Evolutionary conservation across 30 jellyfish, hydroid and myxozoan species (phyloP), one percentile per base, ranked within the genome.

Genomic region (Pseudorhiza aurosa): DNA sequence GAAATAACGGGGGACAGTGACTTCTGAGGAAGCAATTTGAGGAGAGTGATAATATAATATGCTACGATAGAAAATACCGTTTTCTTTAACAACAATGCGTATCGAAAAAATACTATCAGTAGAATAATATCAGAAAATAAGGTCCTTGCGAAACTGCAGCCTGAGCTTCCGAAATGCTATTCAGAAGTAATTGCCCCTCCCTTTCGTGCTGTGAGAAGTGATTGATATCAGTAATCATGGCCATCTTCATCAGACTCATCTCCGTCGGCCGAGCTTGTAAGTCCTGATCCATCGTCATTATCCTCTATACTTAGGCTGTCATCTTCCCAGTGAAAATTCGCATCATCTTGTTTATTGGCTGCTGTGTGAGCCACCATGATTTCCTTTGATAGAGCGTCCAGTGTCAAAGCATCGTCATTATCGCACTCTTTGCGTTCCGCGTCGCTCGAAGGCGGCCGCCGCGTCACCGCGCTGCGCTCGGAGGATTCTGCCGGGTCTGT

Each of bases 221-320:
- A n/a, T n/a, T n/a, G n/a, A n/a, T n/a, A n/a, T n/a, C n/a, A n/a
- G n/a, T n/a, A n/a, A n/a, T n/a, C n/a, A n/a, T n/a, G n/a, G n/a
- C n/a, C n/a, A n/a, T n/a, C n/a, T n/a, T 72, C 95, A 58, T 82
- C 75, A 24, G 55, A 79, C 11, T 72, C 64, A 11, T 82, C 95
- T n/a, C 77, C 85, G 25, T 82, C 95, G 8, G 75, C 96, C 14
- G 96, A 74, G 44, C 90, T 86, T 15, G 91, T 87, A 15, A 87
- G 72, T 22, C 96, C 96, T 12, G 96, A 87, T 1, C 96, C 96
- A 32, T 58, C 92, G 32, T 87, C 96, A 40, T 87, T 77, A 36
- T 76, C 96, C 33, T 87, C 96, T 12, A 87, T 87, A 70, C 92
- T 87, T 17, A 77, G 22, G 43, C 87, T 85, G 24, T 78, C 93